Percentiles rank a stretch among this genome's conserved stretches.
Evolutionary conservation across 1,140 invertebrate species (phyloP).

Genomic region (Cotesia vestalis): DNA sequence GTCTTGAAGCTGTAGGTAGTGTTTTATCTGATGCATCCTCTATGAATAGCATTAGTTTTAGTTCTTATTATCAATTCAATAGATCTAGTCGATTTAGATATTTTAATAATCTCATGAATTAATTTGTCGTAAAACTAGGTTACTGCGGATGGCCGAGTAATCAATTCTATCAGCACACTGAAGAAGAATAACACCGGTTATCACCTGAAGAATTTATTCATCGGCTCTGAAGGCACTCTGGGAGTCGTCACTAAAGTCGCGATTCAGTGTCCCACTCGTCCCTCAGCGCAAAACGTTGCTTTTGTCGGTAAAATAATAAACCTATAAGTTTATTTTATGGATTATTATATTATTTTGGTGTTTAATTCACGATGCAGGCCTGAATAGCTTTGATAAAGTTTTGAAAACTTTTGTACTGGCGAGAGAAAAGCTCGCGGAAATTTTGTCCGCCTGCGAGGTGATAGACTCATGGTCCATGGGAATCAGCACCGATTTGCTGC

Average conservation of each 20-base stretch:
- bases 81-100: too few relatives aligned
- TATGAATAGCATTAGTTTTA: too few relatives aligned
- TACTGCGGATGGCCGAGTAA: slow-evolving; percentile 85
- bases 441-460: slow-evolving; percentile 93
- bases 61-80: too few relatives aligned
- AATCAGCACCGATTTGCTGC: slow-evolving; percentile 70
- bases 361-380: slow-evolving; percentile 65
- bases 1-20: slow-evolving; percentile 86
- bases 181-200: slow-evolving; percentile 99
- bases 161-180: slow-evolving; percentile 85
- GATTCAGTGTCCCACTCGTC: slow-evolving; percentile 86
- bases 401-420: slow-evolving; percentile 78
- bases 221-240: slow-evolving; percentile 96
- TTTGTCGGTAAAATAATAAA: slow-evolving; percentile 77
- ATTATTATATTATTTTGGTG: slow-evolving; percentile 2
- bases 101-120: not conserved
- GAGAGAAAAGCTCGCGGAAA: slow-evolving; percentile 82
- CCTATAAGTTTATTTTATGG: not conserved
- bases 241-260: slow-evolving; percentile 93
- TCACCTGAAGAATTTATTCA: slow-evolving; percentile 95
- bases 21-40: not conserved
- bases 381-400: slow-evolving; percentile 79
- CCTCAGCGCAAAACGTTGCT: slow-evolving; percentile 82
- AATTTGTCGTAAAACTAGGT: slow-evolving; percentile 70
- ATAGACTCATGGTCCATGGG: slow-evolving; percentile 80